A percentile compares a stretch with the other conserved stretches of the same genome.
Evolutionary conservation across 2,888 invertebrate species (phyloP).

Genomic region (Euplexia lucipara): DNA sequence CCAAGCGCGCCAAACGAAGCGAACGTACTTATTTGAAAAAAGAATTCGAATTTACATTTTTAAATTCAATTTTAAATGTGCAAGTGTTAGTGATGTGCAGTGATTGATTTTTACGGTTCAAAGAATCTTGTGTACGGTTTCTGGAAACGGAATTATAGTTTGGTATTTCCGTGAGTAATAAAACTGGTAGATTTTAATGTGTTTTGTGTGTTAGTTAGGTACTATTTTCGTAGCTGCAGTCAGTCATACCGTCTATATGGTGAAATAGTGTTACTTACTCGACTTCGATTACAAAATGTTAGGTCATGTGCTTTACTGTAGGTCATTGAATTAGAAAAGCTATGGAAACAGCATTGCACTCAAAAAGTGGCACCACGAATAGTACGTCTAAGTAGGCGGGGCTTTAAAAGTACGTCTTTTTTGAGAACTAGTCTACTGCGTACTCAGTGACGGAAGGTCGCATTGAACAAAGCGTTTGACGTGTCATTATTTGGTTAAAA

Average conservation of each 20-base stretch:
- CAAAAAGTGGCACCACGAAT: no score
- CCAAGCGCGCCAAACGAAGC: constrained; percentile 42
- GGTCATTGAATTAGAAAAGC: no score
- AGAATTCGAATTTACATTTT: constrained; percentile 22
- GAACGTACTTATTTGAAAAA: constrained; percentile 63
- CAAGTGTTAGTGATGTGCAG: constrained; percentile 60
- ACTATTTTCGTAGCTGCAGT: constrained; percentile 30
- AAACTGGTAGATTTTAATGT: constrained; percentile 25
- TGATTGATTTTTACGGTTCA: constrained; percentile 38
- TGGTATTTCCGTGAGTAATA: constrained; percentile 22
- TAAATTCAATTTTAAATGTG: constrained; percentile 14
- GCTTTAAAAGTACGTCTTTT: no score
- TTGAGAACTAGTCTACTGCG: no score
- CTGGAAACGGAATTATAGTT: constrained; percentile 13
- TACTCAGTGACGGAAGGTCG: no score
- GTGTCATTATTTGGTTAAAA: no score
- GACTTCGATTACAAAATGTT: constrained; percentile 6
- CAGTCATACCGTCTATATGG: constrained; percentile 19
- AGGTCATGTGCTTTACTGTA: constrained; percentile 22
- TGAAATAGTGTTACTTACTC: constrained; percentile 7
- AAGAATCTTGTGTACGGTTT: constrained; percentile 41
- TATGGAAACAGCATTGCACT: no score
- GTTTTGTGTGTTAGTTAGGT: constrained; percentile 6
- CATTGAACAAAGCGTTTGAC: no score
- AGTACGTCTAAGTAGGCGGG: no score